phyloP scores from a whole-genome alignment of 2,888 invertebrate species.

The Timema cristinae region DNA sequence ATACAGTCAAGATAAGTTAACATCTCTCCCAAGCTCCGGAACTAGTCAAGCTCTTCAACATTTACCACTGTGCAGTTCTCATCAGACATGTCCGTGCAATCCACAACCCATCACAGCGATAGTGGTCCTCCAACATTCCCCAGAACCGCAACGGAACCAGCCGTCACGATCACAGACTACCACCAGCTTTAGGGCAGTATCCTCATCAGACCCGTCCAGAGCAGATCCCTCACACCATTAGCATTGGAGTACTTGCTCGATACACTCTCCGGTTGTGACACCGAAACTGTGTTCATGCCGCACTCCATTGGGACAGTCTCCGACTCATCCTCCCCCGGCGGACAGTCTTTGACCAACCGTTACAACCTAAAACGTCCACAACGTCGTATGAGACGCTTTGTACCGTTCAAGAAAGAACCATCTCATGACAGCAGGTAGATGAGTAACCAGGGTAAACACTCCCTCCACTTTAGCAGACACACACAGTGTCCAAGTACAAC shows the following conservation, averaged over 20 bases:
- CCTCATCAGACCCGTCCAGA: conserved; percentile 61
- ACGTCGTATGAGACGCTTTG: too few relatives aligned
- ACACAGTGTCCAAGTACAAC: conserved; percentile 50
- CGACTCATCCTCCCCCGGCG: conserved; percentile 17
- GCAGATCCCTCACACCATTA: conserved; percentile 50
- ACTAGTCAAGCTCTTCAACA: too few relatives aligned
- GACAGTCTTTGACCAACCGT: conserved; percentile 42
- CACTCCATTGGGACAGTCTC: conserved; percentile 47
- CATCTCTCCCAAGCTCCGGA: too few relatives aligned
- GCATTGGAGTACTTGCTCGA: conserved; percentile 50
- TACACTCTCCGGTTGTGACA: conserved; percentile 47
- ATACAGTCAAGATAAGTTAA: too few relatives aligned
- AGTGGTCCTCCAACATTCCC: conserved; percentile 62
- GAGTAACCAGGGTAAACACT: background rate
- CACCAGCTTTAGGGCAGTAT: conserved; percentile 12
- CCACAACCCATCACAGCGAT: conserved; percentile 69
- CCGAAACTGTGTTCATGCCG: conserved; percentile 55
- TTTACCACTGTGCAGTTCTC: conserved; percentile 35
- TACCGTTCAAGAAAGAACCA: background rate
- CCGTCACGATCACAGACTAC: conserved; percentile 34
- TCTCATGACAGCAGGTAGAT: background rate
- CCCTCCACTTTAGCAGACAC: conserved; percentile 40
- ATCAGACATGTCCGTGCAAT: conserved; percentile 52
- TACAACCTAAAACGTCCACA: conserved; percentile 46
- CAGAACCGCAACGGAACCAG: conserved; percentile 62